These are phyloP conservation scores for Ophthalmolycus amberensis DNA, from an alignment of 2,113 vertebrate species.

Conservation along the genomic window DNA sequence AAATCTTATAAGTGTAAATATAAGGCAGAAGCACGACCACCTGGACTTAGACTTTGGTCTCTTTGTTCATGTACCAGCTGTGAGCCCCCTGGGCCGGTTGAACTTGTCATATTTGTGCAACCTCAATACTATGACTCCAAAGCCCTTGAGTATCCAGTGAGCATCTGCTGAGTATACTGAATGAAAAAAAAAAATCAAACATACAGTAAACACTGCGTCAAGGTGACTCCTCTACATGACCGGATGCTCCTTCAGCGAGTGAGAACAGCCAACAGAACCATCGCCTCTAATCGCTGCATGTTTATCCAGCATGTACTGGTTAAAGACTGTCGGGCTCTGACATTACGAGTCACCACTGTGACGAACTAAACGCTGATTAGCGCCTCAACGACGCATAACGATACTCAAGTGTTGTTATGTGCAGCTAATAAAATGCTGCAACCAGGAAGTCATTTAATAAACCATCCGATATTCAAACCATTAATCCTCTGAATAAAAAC, in stretches of 20 bases:
- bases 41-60: background rate
- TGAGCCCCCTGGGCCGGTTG: background rate
- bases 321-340: background rate
- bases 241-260: background rate
- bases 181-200: background rate
- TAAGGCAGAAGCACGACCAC: background rate
- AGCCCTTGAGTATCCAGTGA: background rate
- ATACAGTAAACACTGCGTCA: background rate
- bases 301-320: constrained; percentile 3
- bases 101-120: background rate
- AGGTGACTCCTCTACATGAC: constrained; percentile 45
- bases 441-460: constrained; percentile 7
- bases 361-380: constrained; percentile 5
- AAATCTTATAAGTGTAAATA: too few species aligned
- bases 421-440: constrained; percentile 14
- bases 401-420: background rate
- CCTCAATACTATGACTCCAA: background rate
- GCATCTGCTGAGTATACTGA: background rate
- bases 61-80: background rate
- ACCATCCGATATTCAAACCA: background rate
- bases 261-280: constrained; percentile 23
- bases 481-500: background rate
- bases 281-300: constrained; percentile 35
- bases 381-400: background rate
- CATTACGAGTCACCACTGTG: background rate